phyloP scores from a whole-genome alignment of 2,797 vertebrate genomes.

The Semaprochilodus insignis region DNA sequence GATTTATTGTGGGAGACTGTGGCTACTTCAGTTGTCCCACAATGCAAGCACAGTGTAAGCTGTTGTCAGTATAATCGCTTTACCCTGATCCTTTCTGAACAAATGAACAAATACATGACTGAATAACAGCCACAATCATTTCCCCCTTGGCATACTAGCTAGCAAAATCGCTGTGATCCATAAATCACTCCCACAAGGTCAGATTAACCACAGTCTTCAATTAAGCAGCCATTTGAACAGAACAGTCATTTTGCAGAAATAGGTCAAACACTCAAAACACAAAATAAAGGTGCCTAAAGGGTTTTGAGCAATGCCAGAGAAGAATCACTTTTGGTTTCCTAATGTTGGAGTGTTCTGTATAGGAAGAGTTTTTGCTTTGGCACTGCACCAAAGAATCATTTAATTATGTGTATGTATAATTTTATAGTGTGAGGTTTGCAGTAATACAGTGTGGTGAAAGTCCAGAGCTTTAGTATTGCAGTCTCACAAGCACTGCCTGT shows the following conservation, averaged over 20 bases:
- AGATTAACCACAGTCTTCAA: not conserved
- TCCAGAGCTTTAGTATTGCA: not conserved
- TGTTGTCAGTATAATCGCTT: not conserved
- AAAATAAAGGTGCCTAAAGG: no score
- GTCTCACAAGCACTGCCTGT: not conserved
- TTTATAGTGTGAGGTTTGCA: not conserved
- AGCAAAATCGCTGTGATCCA: not conserved
- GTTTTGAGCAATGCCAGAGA: no score
- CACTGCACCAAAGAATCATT: not conserved
- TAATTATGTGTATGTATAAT: not conserved
- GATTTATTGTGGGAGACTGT: no score
- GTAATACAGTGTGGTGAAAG: not conserved
- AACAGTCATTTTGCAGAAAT: not conserved
- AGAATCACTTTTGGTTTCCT: no score
- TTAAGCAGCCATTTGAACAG: not conserved
- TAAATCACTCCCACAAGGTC: not conserved
- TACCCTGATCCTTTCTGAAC: not conserved
- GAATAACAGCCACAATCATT: not conserved
- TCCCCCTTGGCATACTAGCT: not conserved
- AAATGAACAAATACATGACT: conserved; percentile 4
- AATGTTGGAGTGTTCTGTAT: no score
- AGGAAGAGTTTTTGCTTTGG: no score
- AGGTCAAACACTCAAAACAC: no score
- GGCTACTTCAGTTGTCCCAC: no score
- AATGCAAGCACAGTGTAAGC: no score